These are phyloP conservation scores for Stenodera caucasica DNA, from an alignment of 2,888 invertebrate genomes.

Conservation along the genomic window DNA sequence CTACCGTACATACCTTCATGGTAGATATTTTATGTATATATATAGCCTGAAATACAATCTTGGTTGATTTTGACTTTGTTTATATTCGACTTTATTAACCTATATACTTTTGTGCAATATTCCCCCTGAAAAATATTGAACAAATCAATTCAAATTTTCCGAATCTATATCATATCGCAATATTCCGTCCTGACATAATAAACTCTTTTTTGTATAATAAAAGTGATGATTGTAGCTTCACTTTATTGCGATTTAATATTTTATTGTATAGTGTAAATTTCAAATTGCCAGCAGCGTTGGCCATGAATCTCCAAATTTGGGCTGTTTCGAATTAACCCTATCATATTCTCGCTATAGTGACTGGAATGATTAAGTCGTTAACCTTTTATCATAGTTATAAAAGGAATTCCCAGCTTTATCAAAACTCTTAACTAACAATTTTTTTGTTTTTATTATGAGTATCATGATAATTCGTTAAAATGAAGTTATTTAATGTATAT, in stretches of 20 bases:
- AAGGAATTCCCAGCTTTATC: constrained; percentile 27
- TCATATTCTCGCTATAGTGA: too few relatives aligned
- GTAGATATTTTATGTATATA: not conserved
- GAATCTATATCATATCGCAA: too few relatives aligned
- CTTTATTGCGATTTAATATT: not conserved
- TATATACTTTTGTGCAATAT: not conserved
- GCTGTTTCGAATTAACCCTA: too few relatives aligned
- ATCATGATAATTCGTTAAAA: constrained; percentile 21
- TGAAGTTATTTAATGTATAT: constrained; percentile 9
- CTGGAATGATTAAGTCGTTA: constrained; percentile 20
- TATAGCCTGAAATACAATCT: not conserved
- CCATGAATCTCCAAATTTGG: too few relatives aligned
- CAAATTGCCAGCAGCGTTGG: not conserved
- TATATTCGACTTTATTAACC: not conserved
- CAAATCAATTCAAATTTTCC: too few relatives aligned
- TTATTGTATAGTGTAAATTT: not conserved
- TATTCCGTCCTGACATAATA: too few relatives aligned
- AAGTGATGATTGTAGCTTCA: too few relatives aligned
- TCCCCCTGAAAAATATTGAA: not conserved
- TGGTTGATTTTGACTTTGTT: not conserved
- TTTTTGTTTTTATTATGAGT: constrained; percentile 23
- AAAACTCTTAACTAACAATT: constrained; percentile 26
- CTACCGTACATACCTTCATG: not conserved
- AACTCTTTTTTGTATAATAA: not conserved
- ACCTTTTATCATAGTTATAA: constrained; percentile 26